phyloP scores from a whole-genome alignment of 2,797 vertebrate species.

The Acipenser transmontanus region DNA sequence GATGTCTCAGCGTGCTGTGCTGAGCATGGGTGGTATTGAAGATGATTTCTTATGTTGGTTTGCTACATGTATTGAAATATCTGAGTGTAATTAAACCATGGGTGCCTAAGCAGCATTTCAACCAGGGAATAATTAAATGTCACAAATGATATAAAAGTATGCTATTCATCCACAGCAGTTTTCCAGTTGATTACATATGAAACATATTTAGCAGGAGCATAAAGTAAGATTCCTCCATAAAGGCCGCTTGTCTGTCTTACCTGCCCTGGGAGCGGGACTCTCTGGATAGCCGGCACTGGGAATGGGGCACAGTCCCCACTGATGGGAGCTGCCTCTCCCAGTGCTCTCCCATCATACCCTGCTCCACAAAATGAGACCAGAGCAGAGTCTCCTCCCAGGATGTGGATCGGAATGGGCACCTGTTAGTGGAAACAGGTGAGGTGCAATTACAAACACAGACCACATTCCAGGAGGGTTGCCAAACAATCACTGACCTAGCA shows the following conservation, averaged over 20 bases:
- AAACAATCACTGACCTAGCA: neutral
- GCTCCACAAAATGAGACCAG: slow-evolving; percentile 74
- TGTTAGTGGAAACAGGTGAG: slow-evolving; percentile 36
- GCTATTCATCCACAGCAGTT: neutral
- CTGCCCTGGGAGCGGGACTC: slow-evolving; percentile 66
- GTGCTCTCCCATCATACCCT: slow-evolving; percentile 54
- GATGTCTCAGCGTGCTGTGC: too few species aligned
- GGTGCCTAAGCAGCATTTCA: neutral
- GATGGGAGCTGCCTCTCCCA: slow-evolving; percentile 35
- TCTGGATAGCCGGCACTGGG: slow-evolving; percentile 42
- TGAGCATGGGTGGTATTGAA: too few species aligned
- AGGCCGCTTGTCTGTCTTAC: slow-evolving; percentile 44
- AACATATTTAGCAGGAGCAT: too few species aligned
- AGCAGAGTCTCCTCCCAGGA: slow-evolving; percentile 62
- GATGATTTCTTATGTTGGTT: too few species aligned
- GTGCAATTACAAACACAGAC: neutral
- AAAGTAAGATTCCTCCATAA: neutral
- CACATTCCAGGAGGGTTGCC: neutral
- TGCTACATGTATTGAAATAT: too few species aligned
- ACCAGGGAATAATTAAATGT: neutral
- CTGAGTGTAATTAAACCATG: too few species aligned
- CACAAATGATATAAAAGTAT: neutral
- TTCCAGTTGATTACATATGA: too few species aligned
- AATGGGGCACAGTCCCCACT: slow-evolving; percentile 31
- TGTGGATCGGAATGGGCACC: slow-evolving; percentile 75